Percentiles rank a stretch among this genome's conserved stretches.
These are phyloP conservation scores for Otis tarda DNA, from an alignment of 2,113 vertebrate species.

Conservation along the genomic window DNA sequence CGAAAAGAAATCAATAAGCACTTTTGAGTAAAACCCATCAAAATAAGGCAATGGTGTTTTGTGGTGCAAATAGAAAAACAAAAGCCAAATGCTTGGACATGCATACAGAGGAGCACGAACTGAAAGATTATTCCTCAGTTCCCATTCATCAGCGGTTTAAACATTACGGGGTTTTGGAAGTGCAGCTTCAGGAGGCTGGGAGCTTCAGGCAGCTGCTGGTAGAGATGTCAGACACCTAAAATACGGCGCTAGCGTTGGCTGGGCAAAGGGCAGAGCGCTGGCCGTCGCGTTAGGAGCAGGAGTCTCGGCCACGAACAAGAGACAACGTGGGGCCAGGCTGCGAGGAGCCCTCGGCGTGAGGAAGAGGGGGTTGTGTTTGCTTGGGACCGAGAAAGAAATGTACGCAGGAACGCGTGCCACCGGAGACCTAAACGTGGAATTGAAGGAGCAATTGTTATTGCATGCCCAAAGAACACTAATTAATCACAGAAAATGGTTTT, in stretches of 20 bases:
- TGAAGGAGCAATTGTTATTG: neutral
- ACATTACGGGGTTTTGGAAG: neutral
- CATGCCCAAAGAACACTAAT: neutral
- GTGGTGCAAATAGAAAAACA: neutral
- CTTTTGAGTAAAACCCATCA: neutral
- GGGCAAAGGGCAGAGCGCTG: neutral
- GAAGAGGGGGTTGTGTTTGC: neutral
- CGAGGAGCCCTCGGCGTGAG: neutral
- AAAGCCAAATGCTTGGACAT: neutral
- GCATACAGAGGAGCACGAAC: neutral
- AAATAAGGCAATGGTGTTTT: fast-evolving
- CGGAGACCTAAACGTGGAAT: fast-evolving
- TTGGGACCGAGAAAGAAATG: neutral
- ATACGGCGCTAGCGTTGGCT: fast-evolving
- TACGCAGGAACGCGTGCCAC: fast-evolving
- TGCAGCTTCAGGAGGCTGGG: neutral
- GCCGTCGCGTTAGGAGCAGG: neutral
- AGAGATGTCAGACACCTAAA: neutral
- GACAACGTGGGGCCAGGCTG: neutral
- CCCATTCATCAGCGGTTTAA: neutral
- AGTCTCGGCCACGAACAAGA: fast-evolving
- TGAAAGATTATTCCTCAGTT: neutral
- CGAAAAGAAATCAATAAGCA: neutral
- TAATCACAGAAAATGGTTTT: neutral
- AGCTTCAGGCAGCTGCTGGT: neutral